A percentile compares a stretch with the other conserved stretches of the same genome.
These are phyloP conservation scores for Dromiciops gliroides DNA, from an alignment of 2,113 vertebrate species.

Conservation along the genomic window DNA sequence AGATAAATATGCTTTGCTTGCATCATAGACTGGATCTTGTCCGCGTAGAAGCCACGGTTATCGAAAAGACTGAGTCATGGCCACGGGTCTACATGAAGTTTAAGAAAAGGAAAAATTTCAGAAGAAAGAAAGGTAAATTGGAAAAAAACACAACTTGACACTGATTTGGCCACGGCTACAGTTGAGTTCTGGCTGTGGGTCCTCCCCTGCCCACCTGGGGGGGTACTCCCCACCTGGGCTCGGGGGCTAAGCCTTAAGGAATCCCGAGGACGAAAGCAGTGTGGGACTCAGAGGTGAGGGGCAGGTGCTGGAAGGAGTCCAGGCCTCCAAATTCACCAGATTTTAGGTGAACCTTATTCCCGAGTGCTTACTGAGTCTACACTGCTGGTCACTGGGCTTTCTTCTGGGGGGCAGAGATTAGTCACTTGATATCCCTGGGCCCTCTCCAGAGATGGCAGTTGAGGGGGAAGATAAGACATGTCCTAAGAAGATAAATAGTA, in stretches of 20 bases:
- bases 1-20: not conserved
- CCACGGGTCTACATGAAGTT: conserved; percentile 88
- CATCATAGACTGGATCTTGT: conserved; percentile 83
- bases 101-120: conserved; percentile 84
- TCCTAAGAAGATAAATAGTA: no score
- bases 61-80: conserved; percentile 92
- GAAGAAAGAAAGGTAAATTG: conserved; percentile 87
- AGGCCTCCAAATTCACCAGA: not conserved
- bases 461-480: no score
- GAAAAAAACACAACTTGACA: rapidly evolving
- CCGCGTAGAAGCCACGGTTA: conserved; percentile 89
- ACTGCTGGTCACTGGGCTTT: no score
- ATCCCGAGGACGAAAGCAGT: no score
- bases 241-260: not conserved
- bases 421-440: not conserved
- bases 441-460: not conserved
- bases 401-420: not conserved
- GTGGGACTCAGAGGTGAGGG: not conserved
- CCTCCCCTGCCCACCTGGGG: no score
- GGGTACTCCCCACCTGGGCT: no score
- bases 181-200: rapidly evolving
- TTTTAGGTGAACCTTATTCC: not conserved
- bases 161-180: rapidly evolving
- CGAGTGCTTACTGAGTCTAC: rapidly evolving
- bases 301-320: not conserved